Percentiles rank a stretch among this genome's conserved stretches.
Conservation (phyloP, 2,113 vertebrate genomes). For the Zosterops japonicus region DNA sequence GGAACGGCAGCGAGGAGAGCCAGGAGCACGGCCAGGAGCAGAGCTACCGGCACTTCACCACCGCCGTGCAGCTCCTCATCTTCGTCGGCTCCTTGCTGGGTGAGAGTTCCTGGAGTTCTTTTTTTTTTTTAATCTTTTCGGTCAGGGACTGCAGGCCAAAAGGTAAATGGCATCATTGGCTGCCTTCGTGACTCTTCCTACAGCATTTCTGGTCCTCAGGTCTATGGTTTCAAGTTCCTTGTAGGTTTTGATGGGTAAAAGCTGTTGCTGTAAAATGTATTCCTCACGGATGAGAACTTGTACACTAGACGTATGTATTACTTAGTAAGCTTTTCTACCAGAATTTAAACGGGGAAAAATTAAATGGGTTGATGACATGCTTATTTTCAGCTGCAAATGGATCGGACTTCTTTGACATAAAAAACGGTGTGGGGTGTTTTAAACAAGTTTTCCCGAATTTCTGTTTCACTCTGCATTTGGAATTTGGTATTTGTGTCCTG, state of each 20-base stretch:
- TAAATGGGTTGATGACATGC: background rate
- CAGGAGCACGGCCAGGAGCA: constrained; percentile 71
- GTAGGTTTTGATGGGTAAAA: background rate
- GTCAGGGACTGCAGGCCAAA: background rate
- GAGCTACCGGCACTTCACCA: constrained; percentile 89
- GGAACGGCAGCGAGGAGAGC: constrained; percentile 53
- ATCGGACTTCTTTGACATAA: background rate
- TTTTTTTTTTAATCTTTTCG: background rate
- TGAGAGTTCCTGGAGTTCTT: constrained; percentile 19
- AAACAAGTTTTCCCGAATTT: background rate
- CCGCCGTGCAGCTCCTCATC: constrained; percentile 85
- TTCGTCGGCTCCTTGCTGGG: constrained; percentile 89
- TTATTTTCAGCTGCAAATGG: background rate
- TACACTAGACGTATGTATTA: background rate
- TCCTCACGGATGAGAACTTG: background rate
- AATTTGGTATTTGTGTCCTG: background rate
- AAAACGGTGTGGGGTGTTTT: background rate
- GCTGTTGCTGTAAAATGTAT: background rate
- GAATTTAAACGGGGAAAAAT: background rate
- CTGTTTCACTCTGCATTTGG: background rate
- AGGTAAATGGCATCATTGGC: background rate
- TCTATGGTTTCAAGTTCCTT: background rate
- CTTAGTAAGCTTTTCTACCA: background rate
- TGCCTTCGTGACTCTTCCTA: background rate
- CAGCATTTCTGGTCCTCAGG: background rate